Evolutionary conservation across 1,140 invertebrate species (phyloP).

Genomic region (Aleiodes sp.): DNA sequence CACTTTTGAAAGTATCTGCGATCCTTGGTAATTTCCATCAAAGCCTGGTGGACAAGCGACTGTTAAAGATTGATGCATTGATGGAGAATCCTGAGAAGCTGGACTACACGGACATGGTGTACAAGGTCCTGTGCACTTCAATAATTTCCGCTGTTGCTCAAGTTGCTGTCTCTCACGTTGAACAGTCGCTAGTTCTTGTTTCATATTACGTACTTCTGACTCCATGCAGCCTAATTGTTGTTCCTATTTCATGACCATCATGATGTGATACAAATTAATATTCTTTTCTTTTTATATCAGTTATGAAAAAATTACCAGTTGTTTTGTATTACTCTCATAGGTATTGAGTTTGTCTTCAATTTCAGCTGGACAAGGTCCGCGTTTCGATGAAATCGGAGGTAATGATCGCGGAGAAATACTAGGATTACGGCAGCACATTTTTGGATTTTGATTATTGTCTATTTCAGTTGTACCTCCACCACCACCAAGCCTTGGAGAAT

Average conservation of each 20-base stretch:
- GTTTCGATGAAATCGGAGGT: constrained; percentile 25
- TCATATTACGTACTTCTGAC: constrained; percentile 70
- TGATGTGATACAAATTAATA: not conserved
- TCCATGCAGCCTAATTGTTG: constrained; percentile 72
- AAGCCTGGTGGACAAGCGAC: not conserved
- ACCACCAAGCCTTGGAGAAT: not conserved
- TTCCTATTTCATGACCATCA: constrained; percentile 58
- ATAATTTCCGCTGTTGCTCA: constrained; percentile 64
- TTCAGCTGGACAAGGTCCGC: constrained; percentile 47
- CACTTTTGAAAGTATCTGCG: not conserved
- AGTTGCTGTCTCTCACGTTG: constrained; percentile 69
- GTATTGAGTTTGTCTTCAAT: constrained; percentile 42
- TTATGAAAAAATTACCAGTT: constrained; percentile 50
- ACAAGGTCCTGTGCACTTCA: constrained; percentile 58
- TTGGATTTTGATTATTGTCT: not conserved
- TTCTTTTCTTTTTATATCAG: not conserved
- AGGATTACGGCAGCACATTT: constrained; percentile 5
- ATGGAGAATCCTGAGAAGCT: not conserved
- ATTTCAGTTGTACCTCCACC: not conserved
- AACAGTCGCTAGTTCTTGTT: constrained; percentile 69
- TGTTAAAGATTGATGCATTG: constrained; percentile 9
- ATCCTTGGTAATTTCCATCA: too few relatives aligned
- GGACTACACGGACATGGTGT: constrained; percentile 48
- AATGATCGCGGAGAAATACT: constrained; percentile 14
- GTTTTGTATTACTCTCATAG: constrained; percentile 49